phyloP scores from a whole-genome alignment of 2,797 vertebrate species.

The Ctenochaetus hawaiiensis region DNA sequence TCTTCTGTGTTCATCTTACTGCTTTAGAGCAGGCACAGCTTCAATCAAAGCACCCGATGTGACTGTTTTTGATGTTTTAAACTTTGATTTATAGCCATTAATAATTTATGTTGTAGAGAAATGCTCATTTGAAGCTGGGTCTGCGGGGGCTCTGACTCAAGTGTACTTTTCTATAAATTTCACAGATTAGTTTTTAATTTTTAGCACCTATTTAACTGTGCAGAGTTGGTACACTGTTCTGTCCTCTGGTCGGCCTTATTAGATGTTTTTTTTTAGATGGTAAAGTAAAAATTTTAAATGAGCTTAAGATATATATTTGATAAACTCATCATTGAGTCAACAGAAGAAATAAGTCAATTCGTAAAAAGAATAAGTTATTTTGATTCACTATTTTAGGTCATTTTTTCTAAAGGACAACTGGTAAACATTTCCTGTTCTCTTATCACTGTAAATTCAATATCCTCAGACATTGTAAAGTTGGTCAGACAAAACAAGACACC shows the following conservation, averaged over 20 bases:
- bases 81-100: neutral
- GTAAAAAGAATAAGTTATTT: neutral
- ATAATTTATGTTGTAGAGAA: neutral
- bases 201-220: neutral
- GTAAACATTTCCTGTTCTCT: neutral
- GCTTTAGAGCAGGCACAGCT: too few relatives aligned
- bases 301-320: too few relatives aligned
- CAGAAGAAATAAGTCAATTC: too few relatives aligned
- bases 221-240: neutral
- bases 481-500: neutral
- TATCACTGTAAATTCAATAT: neutral
- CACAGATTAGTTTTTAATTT: neutral
- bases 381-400: neutral
- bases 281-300: neutral
- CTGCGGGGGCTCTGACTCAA: neutral
- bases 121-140: neutral
- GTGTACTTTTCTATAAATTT: neutral
- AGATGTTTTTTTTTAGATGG: neutral
- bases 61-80: neutral
- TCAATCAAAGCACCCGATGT: neutral
- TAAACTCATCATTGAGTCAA: too few relatives aligned
- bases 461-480: neutral
- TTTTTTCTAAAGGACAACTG: neutral
- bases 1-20: neutral
- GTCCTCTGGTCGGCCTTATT: neutral